Base-by-base conservation (phyloP, 2,797 vertebrate genomes). In the Labroides dimidiatus region DNA sequence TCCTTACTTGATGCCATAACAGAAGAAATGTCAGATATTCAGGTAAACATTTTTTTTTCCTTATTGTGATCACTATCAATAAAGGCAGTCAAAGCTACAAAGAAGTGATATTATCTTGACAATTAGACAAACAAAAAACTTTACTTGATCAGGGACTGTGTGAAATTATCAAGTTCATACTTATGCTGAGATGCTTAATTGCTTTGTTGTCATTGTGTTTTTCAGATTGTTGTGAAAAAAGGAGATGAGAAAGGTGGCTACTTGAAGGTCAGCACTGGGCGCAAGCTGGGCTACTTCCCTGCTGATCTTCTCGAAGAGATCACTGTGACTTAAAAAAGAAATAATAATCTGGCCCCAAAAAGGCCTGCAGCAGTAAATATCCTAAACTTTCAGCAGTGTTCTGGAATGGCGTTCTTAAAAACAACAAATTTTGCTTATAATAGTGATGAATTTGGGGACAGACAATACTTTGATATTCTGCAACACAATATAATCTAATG, bases 261-360 rank as follows among this genome's bases (percentile, higher is more conserved):
- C 80, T 67, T 94, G 65, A 99, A 98, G 84, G 97, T 98, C 87
- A 97, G 95, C 95, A 99, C 97, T 0, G 97, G 97, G 71, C 95
- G 97, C 64, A 98, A 99, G 89, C 94, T 98, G 83, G 97, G 97
- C 77, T 96, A 98, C 85, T 98, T 99, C 76, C 96, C 97, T 0
- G 90, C 94, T 21, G 93, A 98, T 89, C 95, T 98, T 77, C 92
- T 98, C 67, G 91, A 97, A 84, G 97, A 98, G 88, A 96, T 99
- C 83, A 92, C 89, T 37, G 84, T 91, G 65, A 81, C 84, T 71
- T 91, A 76, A 82, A 64, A 41, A 5, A 1, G 47, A 12, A 14
- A n/a, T n/a, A n/a, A n/a, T 16, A 16, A 62, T 42, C 2, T 2
- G 44, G 36, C 56, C n/a, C 37, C 4, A 2, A 43, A 36, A 56